phyloP scores from a whole-genome alignment of 2,797 vertebrate genomes.

The Melanotaenia parkinsoni region DNA sequence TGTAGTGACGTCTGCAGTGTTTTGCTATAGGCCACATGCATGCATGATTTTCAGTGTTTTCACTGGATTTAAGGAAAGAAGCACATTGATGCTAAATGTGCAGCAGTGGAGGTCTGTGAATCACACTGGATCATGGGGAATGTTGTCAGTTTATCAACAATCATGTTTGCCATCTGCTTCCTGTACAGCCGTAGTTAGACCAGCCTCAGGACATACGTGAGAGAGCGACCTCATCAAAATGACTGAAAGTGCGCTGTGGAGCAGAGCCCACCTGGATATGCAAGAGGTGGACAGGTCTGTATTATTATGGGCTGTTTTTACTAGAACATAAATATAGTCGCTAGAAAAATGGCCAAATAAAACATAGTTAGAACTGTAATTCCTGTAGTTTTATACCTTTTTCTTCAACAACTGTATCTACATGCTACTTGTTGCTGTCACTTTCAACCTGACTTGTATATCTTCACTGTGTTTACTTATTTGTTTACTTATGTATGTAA shows the following conservation, averaged over 20 bases:
- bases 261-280: slow-evolving; percentile 11
- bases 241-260: slow-evolving; percentile 19
- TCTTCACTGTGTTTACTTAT: too few species aligned
- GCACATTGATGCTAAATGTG: slow-evolving; percentile 1
- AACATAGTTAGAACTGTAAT: too few species aligned
- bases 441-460: too few species aligned
- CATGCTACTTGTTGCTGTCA: too few species aligned
- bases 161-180: slow-evolving; percentile 39
- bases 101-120: slow-evolving; percentile 15
- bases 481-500: too few species aligned
- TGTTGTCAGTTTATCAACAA: slow-evolving; percentile 31
- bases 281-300: slow-evolving; percentile 4
- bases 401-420: too few species aligned
- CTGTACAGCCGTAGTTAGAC: slow-evolving; percentile 2
- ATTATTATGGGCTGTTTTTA: too few species aligned
- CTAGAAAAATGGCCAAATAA: background rate
- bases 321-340: too few species aligned
- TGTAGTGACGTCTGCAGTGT: slow-evolving; percentile 4
- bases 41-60: slow-evolving; percentile 6
- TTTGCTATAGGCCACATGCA: slow-evolving; percentile 22
- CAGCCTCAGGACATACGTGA: slow-evolving; percentile 16
- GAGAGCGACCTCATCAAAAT: slow-evolving; percentile 18
- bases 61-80: slow-evolving; percentile 11
- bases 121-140: background rate
- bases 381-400: too few species aligned